These are phyloP conservation scores for Lapara coniferarum DNA, from an alignment of 2,888 invertebrate species.

Conservation along the genomic window DNA sequence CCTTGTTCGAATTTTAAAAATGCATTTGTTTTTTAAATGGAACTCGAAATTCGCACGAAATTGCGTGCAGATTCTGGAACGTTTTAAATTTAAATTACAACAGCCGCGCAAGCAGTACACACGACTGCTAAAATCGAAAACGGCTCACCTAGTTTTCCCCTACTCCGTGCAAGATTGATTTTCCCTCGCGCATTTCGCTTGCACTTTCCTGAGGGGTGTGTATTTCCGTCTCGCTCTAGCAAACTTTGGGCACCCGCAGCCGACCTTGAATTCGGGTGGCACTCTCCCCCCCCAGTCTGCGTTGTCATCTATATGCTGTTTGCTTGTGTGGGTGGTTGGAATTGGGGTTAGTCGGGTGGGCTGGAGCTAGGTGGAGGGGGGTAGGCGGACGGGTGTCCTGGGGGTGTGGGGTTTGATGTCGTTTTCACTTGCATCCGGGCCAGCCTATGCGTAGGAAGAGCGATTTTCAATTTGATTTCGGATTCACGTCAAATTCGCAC, in stretches of 20 bases:
- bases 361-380: conserved; percentile 39
- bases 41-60: background rate
- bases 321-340: conserved; percentile 40
- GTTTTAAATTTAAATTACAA: conserved; percentile 48
- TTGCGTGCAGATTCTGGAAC: background rate
- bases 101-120: conserved; percentile 33
- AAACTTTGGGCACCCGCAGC: conserved; percentile 62
- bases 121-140: conserved; percentile 54
- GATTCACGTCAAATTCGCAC: conserved; percentile 55
- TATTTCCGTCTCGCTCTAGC: conserved; percentile 63
- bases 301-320: conserved; percentile 51
- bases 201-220: conserved; percentile 72
- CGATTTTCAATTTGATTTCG: conserved; percentile 73
- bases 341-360: conserved; percentile 73
- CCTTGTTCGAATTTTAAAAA: no score
- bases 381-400: background rate
- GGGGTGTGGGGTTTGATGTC: conserved; percentile 50
- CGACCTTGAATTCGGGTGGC: conserved; percentile 79
- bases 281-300: conserved; percentile 65
- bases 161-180: conserved; percentile 82
- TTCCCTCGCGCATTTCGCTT: conserved; percentile 79
- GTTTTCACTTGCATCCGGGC: conserved; percentile 81
- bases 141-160: conserved; percentile 81
- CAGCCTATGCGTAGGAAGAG: conserved; percentile 55
- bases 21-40: no score